phyloP scores from a whole-genome alignment of 1,140 invertebrate species.

The Procambarus clarkii region DNA sequence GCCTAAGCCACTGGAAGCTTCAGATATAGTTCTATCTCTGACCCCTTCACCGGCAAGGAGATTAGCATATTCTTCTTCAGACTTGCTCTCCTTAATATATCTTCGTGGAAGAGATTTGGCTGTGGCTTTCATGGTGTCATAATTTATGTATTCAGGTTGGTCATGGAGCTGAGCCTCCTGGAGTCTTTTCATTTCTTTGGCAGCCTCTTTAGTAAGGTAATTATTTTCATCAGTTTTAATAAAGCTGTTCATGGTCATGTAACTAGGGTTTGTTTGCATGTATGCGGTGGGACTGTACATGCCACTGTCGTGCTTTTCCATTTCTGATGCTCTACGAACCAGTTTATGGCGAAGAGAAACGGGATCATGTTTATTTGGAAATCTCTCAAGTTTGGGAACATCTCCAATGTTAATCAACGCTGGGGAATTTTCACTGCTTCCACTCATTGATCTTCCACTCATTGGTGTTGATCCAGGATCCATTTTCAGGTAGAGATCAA shows the following conservation, averaged over 20 bases:
- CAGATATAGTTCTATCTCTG: slow-evolving; percentile 41
- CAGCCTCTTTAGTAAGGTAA: slow-evolving; percentile 19
- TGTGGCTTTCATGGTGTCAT: background rate
- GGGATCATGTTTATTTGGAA: background rate
- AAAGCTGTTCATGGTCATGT: slow-evolving; percentile 50
- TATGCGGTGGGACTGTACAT: slow-evolving; percentile 46
- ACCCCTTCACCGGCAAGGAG: slow-evolving; percentile 3
- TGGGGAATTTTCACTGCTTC: background rate
- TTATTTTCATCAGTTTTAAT: slow-evolving; percentile 39
- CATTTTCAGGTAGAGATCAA: slow-evolving; percentile 37
- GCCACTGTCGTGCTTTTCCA: slow-evolving; percentile 59
- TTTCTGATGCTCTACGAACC: slow-evolving; percentile 11
- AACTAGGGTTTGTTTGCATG: slow-evolving; percentile 47
- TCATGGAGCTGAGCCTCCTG: background rate
- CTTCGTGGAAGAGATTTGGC: background rate
- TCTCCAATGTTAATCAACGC: background rate
- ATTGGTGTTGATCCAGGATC: slow-evolving; percentile 10
- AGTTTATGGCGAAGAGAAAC: slow-evolving; percentile 20
- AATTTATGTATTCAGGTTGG: background rate
- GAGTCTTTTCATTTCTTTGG: background rate
- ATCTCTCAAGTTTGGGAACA: background rate
- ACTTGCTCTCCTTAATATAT: slow-evolving; percentile 12
- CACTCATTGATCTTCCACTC: background rate
- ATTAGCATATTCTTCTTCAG: slow-evolving; percentile 37
- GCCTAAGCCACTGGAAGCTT: slow-evolving; percentile 52